Evolutionary conservation across 1,140 invertebrate species (phyloP), one percentile per base, ranked within the genome.

Genomic region (Acromyrmex echinatior): DNA sequence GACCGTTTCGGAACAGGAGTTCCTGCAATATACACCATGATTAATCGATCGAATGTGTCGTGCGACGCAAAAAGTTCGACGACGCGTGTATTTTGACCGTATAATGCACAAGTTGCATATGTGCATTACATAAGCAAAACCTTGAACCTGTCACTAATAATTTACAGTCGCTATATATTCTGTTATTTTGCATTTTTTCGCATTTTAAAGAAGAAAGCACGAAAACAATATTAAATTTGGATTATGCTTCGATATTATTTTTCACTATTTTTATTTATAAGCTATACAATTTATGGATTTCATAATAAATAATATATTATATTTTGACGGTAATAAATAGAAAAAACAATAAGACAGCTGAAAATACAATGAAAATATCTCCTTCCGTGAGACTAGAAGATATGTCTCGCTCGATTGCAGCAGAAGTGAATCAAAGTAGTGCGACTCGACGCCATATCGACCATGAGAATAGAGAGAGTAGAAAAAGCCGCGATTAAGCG

Each of bases 31-130:
- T 60, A 49, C 25, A 25, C 25, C 74, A 49, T 82, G 68, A 82
- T 82, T 82, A 82, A 82, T 73, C 80, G 53, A 74, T 74, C 35
- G 6, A 74, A 82, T 65, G 66, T 31, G 66, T 71, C 79, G 35
- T 66, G n/a, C 49, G 31, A 31, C 1, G 60, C 45, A 82, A 81
- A 82, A 82, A 73, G 16, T 73, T 82, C 21, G 39, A 73, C 35
- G 80, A 82, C 53, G 39, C 66, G 1, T 35, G 35, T 74, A 82
- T 74, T 66, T 66, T 25, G 68, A 25, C 18, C 53, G 16, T 18
- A 49, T 74, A 62, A 82, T 82, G 53, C 35, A 45, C 53, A 60
- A 74, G 35, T 60, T 60, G 68, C 39, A 62, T 60, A 49, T 82
- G 56, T 60, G 68, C 21, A 58, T 28, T n/a, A 14, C 21, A 51